Conservation (phyloP, 30 jellyfish, hydroid and myxozoan genomes). For the Turritopsis dohrnii region DNA sequence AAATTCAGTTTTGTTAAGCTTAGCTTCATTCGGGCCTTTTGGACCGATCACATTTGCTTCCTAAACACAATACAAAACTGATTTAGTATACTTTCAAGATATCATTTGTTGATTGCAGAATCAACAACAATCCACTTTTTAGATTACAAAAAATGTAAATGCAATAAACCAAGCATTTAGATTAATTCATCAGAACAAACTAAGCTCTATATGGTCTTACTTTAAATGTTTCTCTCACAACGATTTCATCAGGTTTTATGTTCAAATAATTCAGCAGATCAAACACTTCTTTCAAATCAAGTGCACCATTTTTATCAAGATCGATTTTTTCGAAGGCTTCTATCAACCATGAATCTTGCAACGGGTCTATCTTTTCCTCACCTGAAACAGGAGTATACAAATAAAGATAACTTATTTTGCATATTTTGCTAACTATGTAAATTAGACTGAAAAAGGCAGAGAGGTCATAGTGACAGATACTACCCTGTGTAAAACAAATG, state of each 20-base stretch:
- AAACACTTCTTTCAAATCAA: neutral
- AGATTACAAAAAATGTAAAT: no score
- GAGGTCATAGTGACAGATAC: no score
- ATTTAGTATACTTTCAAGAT: no score
- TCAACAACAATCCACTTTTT: no score
- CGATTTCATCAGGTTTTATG: neutral
- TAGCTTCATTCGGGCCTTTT: constrained; percentile 72
- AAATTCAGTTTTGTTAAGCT: constrained; percentile 73
- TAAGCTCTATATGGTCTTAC: neutral
- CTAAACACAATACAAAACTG: constrained; percentile 23
- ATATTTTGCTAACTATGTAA: no score
- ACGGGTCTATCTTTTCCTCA: neutral
- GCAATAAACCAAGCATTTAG: neutral
- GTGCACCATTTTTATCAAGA: constrained; percentile 18
- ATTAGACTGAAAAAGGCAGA: no score
- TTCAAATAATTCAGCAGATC: constrained; percentile 11
- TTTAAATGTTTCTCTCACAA: neutral
- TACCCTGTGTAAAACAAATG: no score
- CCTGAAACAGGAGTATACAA: no score
- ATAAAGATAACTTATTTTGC: no score
- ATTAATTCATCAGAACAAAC: neutral
- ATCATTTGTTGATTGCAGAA: no score
- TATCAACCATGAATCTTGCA: constrained; percentile 7
- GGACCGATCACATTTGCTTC: constrained; percentile 75
- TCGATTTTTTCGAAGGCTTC: constrained; percentile 13